A percentile compares a stretch with the other conserved stretches of the same genome.
Evolutionary conservation across 2,797 vertebrate genomes (phyloP).

Genomic region (Macropus fuliginosus): DNA sequence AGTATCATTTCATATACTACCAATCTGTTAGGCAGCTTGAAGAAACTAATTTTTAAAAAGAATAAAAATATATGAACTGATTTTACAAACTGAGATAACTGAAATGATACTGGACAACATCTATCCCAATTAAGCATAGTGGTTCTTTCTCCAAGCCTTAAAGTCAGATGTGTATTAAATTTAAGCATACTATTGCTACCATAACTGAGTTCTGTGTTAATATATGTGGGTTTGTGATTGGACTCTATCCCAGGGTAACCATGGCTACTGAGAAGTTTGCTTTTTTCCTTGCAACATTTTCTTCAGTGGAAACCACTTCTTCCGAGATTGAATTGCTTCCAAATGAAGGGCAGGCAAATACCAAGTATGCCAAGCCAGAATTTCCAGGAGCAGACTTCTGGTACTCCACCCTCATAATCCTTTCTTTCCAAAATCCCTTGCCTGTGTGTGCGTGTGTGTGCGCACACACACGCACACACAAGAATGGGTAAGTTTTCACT

Average conservation of each 20-base stretch:
- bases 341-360: background rate
- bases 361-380: background rate
- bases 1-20: slow-evolving; percentile 17
- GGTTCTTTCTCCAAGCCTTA: background rate
- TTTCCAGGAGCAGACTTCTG: background rate
- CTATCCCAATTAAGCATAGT: background rate
- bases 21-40: slow-evolving; percentile 21
- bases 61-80: background rate
- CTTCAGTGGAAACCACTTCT: slow-evolving; percentile 10
- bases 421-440: background rate
- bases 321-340: background rate
- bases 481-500: background rate
- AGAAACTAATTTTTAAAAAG: slow-evolving; percentile 13
- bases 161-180: background rate
- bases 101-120: background rate
- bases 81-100: slow-evolving; percentile 7
- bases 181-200: background rate
- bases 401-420: background rate
- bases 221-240: background rate
- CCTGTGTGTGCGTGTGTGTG: background rate
- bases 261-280: slow-evolving; percentile 13
- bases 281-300: slow-evolving; percentile 12
- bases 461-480: background rate
- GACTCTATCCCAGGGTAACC: slow-evolving; percentile 18
- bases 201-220: slow-evolving; percentile 39